A percentile compares a stretch with the other conserved stretches of the same genome.
Conservation (phyloP, 2,113 vertebrate genomes). For the Heterocephalus glaber region DNA sequence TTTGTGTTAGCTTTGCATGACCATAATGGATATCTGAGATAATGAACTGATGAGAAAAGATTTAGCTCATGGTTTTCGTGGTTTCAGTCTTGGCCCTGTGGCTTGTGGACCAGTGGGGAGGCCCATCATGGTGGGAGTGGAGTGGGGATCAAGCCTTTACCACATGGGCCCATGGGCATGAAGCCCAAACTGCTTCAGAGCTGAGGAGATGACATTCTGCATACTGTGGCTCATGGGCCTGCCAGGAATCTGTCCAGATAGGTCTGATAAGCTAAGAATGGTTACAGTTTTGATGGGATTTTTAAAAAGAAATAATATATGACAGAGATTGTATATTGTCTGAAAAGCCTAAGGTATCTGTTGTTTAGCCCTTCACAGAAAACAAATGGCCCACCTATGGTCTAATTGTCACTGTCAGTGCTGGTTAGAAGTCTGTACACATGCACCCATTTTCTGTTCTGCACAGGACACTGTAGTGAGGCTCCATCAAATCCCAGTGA, state of each 20-base stretch:
- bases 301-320: not conserved
- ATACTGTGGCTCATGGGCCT: not conserved
- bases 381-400: not conserved
- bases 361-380: too few relatives aligned
- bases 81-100: not conserved
- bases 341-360: not conserved
- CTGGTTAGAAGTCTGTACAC: not conserved
- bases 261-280: not conserved
- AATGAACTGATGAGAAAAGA: not conserved
- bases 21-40: not conserved
- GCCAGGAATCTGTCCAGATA: not conserved
- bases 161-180: not conserved
- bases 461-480: not conserved
- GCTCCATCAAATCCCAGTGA: not conserved
- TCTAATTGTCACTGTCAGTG: not conserved
- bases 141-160: not conserved
- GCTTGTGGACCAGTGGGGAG: not conserved
- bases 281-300: not conserved
- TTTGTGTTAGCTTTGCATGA: not conserved
- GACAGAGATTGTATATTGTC: not conserved
- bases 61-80: not conserved
- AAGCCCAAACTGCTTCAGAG: not conserved
- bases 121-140: too few relatives aligned
- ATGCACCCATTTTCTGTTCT: too few relatives aligned
- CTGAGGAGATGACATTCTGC: not conserved